Base-by-base conservation (phyloP, 1,140 invertebrate genomes). In the Ctenoplectra terminalis region DNA sequence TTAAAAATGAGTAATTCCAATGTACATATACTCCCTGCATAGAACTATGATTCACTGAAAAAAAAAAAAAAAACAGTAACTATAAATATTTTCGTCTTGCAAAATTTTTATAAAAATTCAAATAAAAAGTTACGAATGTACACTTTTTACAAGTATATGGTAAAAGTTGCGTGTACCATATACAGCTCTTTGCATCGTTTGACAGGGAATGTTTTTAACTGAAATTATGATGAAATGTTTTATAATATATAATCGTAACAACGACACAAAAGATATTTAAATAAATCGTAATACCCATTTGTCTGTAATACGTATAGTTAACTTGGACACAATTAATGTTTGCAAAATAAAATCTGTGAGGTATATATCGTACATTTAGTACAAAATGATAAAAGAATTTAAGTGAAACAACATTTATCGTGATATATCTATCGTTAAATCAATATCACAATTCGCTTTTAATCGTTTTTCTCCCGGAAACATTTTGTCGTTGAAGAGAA, bases 361-460 rank as follows among this genome's bases (percentile, higher is more conserved):
- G 72, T 66, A 81, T 76, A 48, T 46, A 78, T 34, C 78, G 58
- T 79, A 83, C 66, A 79, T 20, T 61, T 73, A 63, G 71, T 66
- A 76, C 31, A 23, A 43, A 40, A 20, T 69, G 56, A 50, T 56
- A 64, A 69, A 81, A 75, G 7, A 67, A 80, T 26, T 52, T 64
- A 66, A 58, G 23, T 48, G 40, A 73, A 34, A 52, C 34, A 66
- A 81, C 31, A 56, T 64, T 50, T 13, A 63, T 46, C 40, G 37
- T 40, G 69, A 69, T 46, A 61, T 43, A 69, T 66, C 70, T 81
- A 81, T 60, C 26, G 37, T 69, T 54, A 43, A 81, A 64, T 78
- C 50, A 60, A 84, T 90, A 92, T 92, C 91, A 92, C 87, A 91
- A 91, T 84, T 91, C 90, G 64, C 89, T 89, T 82, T 81, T 90